These are phyloP conservation scores for Gymnopithys bicolor DNA, from an alignment of 2,797 vertebrate species.

Conservation along the genomic window DNA sequence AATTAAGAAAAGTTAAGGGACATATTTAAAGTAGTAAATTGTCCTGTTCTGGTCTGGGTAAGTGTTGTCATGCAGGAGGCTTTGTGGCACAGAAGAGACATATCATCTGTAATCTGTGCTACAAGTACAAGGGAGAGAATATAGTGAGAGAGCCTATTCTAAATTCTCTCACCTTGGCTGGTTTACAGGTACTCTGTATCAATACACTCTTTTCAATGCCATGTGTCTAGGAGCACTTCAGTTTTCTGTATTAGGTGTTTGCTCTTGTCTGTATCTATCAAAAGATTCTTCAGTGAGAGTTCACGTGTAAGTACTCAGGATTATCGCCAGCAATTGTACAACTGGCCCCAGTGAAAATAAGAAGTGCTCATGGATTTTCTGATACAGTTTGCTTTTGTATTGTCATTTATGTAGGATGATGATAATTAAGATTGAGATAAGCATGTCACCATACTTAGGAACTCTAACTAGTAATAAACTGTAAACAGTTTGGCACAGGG, in stretches of 20 bases:
- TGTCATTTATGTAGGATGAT: neutral
- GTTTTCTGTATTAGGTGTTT: neutral
- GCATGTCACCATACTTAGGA: neutral
- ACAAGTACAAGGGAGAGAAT: neutral
- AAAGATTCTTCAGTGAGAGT: neutral
- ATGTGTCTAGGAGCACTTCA: neutral
- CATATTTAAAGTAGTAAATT: slow-evolving; percentile 10
- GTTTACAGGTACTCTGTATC: neutral
- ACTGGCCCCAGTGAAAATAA: neutral
- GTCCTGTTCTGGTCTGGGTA: neutral
- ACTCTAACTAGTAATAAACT: neutral
- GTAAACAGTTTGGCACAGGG: neutral
- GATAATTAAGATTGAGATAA: neutral
- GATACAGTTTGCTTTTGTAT: neutral
- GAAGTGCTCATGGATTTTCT: neutral
- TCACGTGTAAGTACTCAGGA: neutral
- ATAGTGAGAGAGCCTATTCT: neutral
- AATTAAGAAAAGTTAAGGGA: slow-evolving; percentile 52
- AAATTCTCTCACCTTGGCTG: neutral
- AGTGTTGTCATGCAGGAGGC: neutral
- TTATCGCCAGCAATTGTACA: neutral
- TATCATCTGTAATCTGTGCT: neutral
- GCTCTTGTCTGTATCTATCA: neutral
- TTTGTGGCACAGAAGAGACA: neutral
- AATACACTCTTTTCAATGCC: neutral